A percentile compares a stretch with the other conserved stretches of the same genome.
Evolutionary conservation across 2,113 vertebrate genomes (phyloP).

Genomic region (Phainopepla nitens): DNA sequence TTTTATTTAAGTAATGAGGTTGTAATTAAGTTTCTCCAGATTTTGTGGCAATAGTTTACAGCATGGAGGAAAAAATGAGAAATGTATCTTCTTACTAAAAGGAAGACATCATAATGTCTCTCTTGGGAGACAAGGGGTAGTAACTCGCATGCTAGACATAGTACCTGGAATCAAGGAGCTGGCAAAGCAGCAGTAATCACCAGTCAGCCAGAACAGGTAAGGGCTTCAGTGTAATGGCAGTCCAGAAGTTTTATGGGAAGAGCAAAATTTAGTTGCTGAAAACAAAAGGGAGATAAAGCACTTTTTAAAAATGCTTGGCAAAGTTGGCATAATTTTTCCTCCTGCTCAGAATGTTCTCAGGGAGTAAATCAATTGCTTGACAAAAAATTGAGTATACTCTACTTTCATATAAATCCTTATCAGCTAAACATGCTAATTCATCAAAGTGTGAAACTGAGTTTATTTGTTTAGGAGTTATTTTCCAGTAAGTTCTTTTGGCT

Average conservation of each 20-base stretch:
- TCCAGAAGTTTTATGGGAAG: not conserved
- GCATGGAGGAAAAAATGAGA: not conserved
- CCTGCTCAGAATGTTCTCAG: not conserved
- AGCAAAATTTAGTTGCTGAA: not conserved
- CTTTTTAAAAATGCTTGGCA: not conserved
- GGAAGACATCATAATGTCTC: not conserved
- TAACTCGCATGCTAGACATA: not conserved
- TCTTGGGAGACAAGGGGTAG: not conserved
- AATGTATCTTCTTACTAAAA: not conserved
- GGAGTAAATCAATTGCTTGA: not conserved
- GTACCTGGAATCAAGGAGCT: not conserved
- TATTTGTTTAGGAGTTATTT: not conserved
- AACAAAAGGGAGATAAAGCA: not conserved
- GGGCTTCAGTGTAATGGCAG: not conserved
- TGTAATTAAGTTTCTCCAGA: not conserved
- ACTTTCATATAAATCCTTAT: not conserved
- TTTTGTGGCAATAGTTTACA: not conserved
- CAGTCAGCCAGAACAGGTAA: not conserved
- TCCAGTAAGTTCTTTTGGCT: not conserved
- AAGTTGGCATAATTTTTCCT: not conserved
- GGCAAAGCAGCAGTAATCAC: not conserved
- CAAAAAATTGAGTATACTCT: not conserved
- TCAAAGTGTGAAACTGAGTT: not conserved
- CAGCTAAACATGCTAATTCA: not conserved
- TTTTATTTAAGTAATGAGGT: not conserved